phyloP scores from a whole-genome alignment of 2,113 vertebrate genomes.

The Rhinolophus sinicus region DNA sequence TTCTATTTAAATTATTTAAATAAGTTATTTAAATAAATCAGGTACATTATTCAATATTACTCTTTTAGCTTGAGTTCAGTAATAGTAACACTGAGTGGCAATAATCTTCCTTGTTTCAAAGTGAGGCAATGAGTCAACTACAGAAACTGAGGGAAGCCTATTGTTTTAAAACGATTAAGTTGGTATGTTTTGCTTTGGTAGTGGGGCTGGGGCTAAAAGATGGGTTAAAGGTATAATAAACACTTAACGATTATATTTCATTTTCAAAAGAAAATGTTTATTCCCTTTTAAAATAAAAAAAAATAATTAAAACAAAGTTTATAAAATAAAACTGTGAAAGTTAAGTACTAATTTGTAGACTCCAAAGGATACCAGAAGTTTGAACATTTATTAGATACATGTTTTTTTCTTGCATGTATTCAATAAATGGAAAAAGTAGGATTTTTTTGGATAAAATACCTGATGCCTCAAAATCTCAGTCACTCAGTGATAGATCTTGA shows the following conservation, averaged over 20 bases:
- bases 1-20: constrained; percentile 19
- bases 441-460: neutral
- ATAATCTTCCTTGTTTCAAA: neutral
- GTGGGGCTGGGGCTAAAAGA: neutral
- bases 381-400: neutral
- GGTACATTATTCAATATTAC: neutral
- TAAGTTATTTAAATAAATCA: constrained; percentile 66
- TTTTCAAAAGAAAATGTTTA: neutral
- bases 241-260: neutral
- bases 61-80: neutral
- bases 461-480: neutral
- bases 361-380: neutral
- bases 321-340: constrained; percentile 24
- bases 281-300: neutral
- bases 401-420: neutral
- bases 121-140: neutral
- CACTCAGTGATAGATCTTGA: neutral
- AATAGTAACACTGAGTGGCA: neutral
- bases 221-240: neutral
- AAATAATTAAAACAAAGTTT: neutral
- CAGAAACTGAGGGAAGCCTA: neutral
- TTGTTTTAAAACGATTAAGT: neutral
- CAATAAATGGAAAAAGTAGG: neutral
- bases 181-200: neutral
- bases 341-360: neutral